Conservation (phyloP, 2,888 invertebrate genomes). For the Cristatella mucedo region DNA sequence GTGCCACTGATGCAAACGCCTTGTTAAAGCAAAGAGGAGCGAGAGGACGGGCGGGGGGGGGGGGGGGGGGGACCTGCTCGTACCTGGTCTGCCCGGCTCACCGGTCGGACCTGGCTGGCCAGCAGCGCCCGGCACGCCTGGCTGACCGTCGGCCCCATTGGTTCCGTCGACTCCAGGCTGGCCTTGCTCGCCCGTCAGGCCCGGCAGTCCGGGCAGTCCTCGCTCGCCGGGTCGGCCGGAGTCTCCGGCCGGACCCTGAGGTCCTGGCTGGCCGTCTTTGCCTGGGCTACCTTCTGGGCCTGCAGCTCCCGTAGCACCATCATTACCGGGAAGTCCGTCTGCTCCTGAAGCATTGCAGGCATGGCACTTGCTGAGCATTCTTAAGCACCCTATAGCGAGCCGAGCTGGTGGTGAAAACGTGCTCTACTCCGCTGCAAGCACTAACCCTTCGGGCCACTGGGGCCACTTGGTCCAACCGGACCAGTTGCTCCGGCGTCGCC, state of each 20-base stretch:
- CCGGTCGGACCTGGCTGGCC: conserved; percentile 14
- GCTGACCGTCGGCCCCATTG: conserved; percentile 1
- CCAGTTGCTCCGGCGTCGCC: conserved; percentile 10
- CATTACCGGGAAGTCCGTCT: conserved; percentile 6
- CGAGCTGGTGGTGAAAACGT: too few species aligned
- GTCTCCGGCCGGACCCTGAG: conserved; percentile 20
- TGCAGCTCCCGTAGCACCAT: conserved; percentile 9
- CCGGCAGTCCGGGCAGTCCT: conserved; percentile 6
- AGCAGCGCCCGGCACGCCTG: conserved; percentile 11
- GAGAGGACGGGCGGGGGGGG: too few species aligned
- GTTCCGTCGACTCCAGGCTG: conserved; percentile 5
- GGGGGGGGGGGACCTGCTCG: too few species aligned
- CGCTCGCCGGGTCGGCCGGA: conserved; percentile 5
- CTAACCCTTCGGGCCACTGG: too few species aligned
- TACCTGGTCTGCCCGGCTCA: conserved; percentile 10
- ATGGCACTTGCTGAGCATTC: too few species aligned
- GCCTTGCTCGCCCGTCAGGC: conserved; percentile 3
- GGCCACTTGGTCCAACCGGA: conserved; percentile 1
- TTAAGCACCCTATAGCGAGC: too few species aligned
- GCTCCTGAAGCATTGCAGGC: conserved; percentile 4
- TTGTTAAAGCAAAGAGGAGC: too few species aligned
- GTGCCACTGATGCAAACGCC: too few species aligned
- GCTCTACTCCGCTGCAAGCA: too few species aligned
- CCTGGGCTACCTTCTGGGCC: conserved; percentile 1
- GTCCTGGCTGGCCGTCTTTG: conserved; percentile 22